Evolutionary conservation across 37 sponge, comb jelly and placozoan species (phyloP).

Genomic region (Oopsacas minuta): DNA sequence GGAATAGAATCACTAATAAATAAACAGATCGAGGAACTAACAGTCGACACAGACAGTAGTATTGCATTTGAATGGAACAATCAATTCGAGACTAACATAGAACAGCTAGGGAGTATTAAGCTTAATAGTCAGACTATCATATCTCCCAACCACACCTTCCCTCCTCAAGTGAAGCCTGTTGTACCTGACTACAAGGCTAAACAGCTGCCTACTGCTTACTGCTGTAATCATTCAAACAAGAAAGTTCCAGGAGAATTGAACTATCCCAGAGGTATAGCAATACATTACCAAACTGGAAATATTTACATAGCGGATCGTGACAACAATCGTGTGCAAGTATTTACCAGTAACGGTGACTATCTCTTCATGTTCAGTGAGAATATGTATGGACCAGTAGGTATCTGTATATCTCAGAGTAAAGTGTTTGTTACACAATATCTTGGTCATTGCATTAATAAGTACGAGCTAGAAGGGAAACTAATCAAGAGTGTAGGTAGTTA

Average conservation of each 20-base stretch:
- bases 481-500: slow-evolving; percentile 7
- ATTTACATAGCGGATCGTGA: slow-evolving; percentile 2
- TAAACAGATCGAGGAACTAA: not conserved
- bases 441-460: slow-evolving; percentile 2
- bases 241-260: slow-evolving; percentile 10
- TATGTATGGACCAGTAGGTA: not conserved
- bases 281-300: not conserved
- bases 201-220: slow-evolving; percentile 10
- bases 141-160: slow-evolving; percentile 7
- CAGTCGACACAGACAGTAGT: not conserved
- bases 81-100: slow-evolving; percentile 9
- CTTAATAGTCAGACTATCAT: not conserved
- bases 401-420: not conserved
- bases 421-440: not conserved
- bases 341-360: slow-evolving; percentile 15
- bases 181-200: slow-evolving; percentile 7
- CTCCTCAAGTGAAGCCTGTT: slow-evolving; percentile 14
- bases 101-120: slow-evolving; percentile 19
- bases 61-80: not conserved
- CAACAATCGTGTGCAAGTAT: slow-evolving; percentile 10
- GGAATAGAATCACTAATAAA: not conserved
- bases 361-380: slow-evolving; percentile 14
- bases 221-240: not conserved
- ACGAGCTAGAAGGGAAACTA: slow-evolving; percentile 16
- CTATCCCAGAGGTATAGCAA: not conserved